Evolutionary conservation across 2,113 vertebrate genomes (phyloP), one percentile per base, ranked within the genome.

Genomic region (Menura novaehollandiae): DNA sequence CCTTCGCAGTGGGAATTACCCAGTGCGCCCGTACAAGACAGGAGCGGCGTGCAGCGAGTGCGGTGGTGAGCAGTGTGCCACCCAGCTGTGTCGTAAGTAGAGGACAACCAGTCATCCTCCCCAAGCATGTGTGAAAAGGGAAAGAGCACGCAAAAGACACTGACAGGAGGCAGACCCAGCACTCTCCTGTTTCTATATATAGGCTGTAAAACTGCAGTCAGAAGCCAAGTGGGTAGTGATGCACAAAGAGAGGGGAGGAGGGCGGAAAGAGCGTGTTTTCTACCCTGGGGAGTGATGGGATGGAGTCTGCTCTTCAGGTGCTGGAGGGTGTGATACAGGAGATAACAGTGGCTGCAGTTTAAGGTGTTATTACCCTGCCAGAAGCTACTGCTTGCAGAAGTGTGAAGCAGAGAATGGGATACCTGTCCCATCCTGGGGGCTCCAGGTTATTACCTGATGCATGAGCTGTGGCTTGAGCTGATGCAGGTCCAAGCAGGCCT

Each of bases 61-160:
- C 6, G 18, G 39, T 0, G 66, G 85, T 4, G 94, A 97, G 3
- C 46, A 0, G 44, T 97, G 97, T 73, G 18, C 2, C 7, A 3
- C 2, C 17, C 13, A 8, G 6, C 23, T 97, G 19, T 97, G 97
- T 68, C 63, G 95, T 97, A 97, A 98, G 96, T 97, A 94, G 52
- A 55, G 58, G 55, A 44, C 19, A 87, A 66, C 11, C 55, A 76
- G 32, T 47, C 16, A 44, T 72, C 33, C 24, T 81, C 20, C 49
- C 17, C 23, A 44, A 13, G 44, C 44, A 53, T 35, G 9, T 1
- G 2, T 16, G 51, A 60, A 58, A 67, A 73, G 15, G 37, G n/a
- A 91, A 88, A n/a, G 30, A 62, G 27, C 7, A 33, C 63, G 32
- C 47, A 33, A 44, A 79, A 77, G 9, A 43, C 33, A 46, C 9